Evolutionary conservation across 2,113 vertebrate species (phyloP).

Genomic region (Sylvicapra grimmia): DNA sequence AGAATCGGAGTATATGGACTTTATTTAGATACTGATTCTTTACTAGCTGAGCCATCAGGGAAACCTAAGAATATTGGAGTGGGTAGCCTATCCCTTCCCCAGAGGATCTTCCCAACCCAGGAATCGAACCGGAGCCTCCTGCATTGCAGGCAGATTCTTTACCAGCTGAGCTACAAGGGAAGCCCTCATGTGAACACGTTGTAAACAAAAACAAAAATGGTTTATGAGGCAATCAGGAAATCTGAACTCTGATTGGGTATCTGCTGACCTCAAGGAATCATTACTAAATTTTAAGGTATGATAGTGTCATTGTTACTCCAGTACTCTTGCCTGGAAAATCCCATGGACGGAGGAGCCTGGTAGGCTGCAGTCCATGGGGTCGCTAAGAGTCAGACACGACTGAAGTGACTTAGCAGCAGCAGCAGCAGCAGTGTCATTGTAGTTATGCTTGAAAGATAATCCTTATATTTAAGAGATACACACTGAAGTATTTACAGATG

Average conservation of each 20-base stretch:
- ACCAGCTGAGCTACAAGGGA: background rate
- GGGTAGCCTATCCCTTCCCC: background rate
- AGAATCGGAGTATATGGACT: background rate
- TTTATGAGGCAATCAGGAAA: background rate
- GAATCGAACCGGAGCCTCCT: background rate
- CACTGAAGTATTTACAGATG: background rate
- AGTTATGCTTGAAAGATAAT: background rate
- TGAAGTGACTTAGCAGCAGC: too few relatives aligned
- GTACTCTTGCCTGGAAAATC: too few relatives aligned
- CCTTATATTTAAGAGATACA: background rate
- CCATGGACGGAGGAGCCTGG: too few relatives aligned
- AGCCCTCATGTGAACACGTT: background rate
- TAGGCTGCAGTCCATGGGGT: too few relatives aligned
- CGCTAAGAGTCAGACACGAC: too few relatives aligned
- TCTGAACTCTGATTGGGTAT: background rate
- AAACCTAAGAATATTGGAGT: background rate
- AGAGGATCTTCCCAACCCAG: background rate
- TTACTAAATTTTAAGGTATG: background rate
- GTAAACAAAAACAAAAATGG: background rate
- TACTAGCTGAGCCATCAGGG: background rate
- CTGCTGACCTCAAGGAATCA: background rate
- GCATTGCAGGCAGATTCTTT: background rate
- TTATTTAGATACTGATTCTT: background rate
- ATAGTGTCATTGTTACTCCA: background rate
- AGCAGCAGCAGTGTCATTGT: background rate